phyloP scores from a whole-genome alignment of 2,113 vertebrate genomes.

The Phasianus colchicus region DNA sequence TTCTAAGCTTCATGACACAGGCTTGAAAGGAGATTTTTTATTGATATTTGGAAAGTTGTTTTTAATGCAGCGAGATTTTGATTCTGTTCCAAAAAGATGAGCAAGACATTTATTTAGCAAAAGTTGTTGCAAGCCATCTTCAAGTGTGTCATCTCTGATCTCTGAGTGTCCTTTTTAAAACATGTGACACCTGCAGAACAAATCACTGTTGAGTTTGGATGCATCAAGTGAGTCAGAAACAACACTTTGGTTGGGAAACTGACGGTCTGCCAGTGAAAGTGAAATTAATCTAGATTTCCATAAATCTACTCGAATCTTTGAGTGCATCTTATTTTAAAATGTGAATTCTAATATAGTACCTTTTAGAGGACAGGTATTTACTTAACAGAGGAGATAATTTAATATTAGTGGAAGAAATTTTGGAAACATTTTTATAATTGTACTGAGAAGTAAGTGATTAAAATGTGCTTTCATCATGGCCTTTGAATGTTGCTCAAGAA shows the following conservation, averaged over 20 bases:
- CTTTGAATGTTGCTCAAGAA: not conserved
- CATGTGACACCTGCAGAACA: not conserved
- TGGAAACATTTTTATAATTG: not conserved
- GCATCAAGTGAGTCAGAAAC: not conserved
- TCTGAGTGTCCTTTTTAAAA: not conserved
- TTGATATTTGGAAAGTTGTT: not conserved
- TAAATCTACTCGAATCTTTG: not conserved
- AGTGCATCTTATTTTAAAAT: not conserved
- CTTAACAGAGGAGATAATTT: not conserved
- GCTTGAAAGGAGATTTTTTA: not conserved
- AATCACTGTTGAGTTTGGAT: not conserved
- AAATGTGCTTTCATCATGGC: not conserved
- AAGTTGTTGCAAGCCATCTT: not conserved
- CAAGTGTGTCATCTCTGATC: not conserved
- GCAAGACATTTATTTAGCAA: not conserved
- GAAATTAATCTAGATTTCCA: not conserved
- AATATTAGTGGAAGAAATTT: not conserved
- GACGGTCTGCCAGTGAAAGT: not conserved
- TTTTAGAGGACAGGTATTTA: not conserved
- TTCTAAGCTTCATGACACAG: not conserved
- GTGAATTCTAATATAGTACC: not conserved
- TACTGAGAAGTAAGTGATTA: not conserved
- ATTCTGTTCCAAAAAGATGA: not conserved
- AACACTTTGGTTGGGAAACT: not conserved
- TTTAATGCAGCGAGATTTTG: not conserved